Base-by-base conservation (phyloP, 2,797 vertebrate species). In the Artibeus jamaicensis region DNA sequence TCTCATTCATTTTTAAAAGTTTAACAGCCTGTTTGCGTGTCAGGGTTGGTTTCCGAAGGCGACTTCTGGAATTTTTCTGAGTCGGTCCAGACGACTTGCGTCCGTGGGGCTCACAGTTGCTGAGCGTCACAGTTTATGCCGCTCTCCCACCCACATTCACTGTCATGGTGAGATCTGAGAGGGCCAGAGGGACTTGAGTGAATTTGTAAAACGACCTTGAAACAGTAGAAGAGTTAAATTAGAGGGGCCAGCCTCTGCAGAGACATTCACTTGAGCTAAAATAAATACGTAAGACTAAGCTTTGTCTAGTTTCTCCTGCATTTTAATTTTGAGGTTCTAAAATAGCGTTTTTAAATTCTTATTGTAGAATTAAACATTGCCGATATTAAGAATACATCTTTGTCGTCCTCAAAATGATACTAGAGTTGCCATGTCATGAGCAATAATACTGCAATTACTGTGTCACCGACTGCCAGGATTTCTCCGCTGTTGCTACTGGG, bases 351-450 rank as follows among this genome's bases (percentile, higher is more conserved):
- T 88, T 44, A 4, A 67, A 84, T 95, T 89, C 37, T 88, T 87
- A 70, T 1, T 76, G 12, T 79, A 77, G 94, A 92, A 68, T 89
- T 91, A 82, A 57, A 62, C 32, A 55, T 81, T 96, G 42, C 83
- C 85, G 44, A 76, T 96, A 55, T 62, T 95, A 78, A 89, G 92
- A 94, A 79, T 78, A 82, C 53, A 77, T 88, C 83, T 92, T 95
- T 87, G 50, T 95, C 89, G 88, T 83, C 48, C 48, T 34, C 73
- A 18, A 86, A 95, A 89, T 96, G 94, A 93, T 96, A 93, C 44
- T 87, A 21, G 16, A 82, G 67, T 93, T 97, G 91, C 96, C 94
- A 79, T 96, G 95, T 96, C 89, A 95, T 90, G 90, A 95, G 96
- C 94, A 95, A 93, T 92, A 96, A 91, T 70, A 92, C 88, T 93